Evolutionary conservation across 2,797 vertebrate genomes (phyloP).

Genomic region (Psittacula echo): DNA sequence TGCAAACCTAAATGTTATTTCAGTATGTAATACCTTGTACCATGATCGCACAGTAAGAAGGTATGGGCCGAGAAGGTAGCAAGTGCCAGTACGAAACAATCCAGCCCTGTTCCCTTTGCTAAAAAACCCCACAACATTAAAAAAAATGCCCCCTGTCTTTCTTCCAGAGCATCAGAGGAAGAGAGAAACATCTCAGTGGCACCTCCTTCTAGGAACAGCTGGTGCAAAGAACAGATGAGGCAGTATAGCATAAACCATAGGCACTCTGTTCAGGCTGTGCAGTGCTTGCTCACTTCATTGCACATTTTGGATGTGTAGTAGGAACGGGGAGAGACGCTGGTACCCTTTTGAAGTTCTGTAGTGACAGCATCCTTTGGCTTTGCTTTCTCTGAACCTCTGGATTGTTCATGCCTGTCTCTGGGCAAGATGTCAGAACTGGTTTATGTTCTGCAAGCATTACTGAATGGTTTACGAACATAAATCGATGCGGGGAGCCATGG

Average conservation of each 20-base stretch:
- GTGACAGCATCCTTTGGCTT: not conserved
- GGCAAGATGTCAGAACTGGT: not conserved
- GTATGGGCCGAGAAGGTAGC: not conserved
- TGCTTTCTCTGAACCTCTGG: not conserved
- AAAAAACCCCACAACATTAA: not conserved
- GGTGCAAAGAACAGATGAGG: constrained; percentile 47
- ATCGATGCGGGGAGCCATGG: not conserved
- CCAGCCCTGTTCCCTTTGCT: not conserved
- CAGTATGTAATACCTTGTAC: not conserved
- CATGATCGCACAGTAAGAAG: not conserved
- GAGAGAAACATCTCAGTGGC: constrained; percentile 18
- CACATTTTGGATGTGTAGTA: not conserved
- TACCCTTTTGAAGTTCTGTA: not conserved
- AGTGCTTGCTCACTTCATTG: not conserved
- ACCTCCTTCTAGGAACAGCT: constrained; percentile 52
- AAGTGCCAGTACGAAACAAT: not conserved
- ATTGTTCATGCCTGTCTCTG: not conserved
- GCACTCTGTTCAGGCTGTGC: constrained; percentile 10
- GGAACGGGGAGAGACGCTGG: not conserved
- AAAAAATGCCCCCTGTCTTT: not conserved
- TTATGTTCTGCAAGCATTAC: not conserved
- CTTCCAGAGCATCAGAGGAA: constrained; percentile 29
- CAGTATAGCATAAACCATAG: constrained; percentile 29
- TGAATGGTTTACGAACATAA: not conserved
- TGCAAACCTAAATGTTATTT: constrained; percentile 43